Base-by-base conservation (phyloP, 1,140 invertebrate species). In the Bombus confusus region DNA sequence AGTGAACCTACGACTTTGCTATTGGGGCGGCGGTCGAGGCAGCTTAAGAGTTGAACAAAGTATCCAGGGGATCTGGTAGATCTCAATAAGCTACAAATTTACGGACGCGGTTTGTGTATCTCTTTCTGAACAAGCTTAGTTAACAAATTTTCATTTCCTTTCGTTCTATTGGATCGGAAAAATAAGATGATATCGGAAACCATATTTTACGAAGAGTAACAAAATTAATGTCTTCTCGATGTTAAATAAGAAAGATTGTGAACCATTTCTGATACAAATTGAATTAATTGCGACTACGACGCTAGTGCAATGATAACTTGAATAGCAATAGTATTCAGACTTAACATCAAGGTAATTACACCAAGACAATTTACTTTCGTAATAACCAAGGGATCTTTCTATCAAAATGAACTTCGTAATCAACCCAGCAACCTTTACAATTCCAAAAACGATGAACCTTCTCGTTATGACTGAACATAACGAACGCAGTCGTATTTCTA, bases 41-140 rank as follows among this genome's bases (percentile, higher is more conserved):
- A 59, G 64, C 25, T 59, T 41, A 52, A 71, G 73, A 52, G 73
- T 75, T 52, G 73, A 52, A 52, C 73, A 25, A 34, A 39, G 73
- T 34, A 74, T 10, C 41, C 41, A 28, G 9, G n/a, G 57, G 76
- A 31, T 66, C 37, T 43, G 64, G 59, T 78, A 43, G 59, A 78
- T 52, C 74, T 52, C 47, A 76, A 76, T 76, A 59, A 76, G 74
- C 52, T 76, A 76, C 52, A 76, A 76, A 59, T 76, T 76, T 59
- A 59, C 52, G 52, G 34, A n/a, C 15, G 34, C 25, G 43, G 34
- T 39, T 5, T 59, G 31, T 76, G 13, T 43, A 43, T 39, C n/a
- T 59, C 12, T 59, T 18, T 8, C 18, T 6, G 43, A 59, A 25
- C 12, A 39, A 73, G 25, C n/a, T 3, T 25, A 59, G 28, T 12